phyloP scores from a whole-genome alignment of 2,797 vertebrate species.

The Ptychobarbus kaznakovi region DNA sequence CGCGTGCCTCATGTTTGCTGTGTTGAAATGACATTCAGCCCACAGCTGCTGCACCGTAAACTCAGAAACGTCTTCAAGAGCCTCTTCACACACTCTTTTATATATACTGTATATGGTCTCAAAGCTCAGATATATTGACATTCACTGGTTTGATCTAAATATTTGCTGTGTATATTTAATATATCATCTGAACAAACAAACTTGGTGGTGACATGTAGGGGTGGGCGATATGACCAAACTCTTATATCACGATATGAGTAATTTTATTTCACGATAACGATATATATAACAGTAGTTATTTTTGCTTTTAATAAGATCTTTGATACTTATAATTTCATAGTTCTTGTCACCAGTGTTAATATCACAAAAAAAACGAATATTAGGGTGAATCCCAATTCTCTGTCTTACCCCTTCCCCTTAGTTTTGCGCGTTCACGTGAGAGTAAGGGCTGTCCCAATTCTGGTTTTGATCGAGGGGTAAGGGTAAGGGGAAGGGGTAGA shows the following conservation, averaged over 20 bases:
- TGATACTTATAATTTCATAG: background rate
- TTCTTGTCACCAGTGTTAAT: background rate
- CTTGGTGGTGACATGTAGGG: background rate
- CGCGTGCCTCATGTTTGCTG: background rate
- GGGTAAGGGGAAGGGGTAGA: too few species aligned
- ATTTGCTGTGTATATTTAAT: background rate
- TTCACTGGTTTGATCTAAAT: background rate
- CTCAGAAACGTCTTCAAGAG: constrained; percentile 15
- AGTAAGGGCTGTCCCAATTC: too few species aligned
- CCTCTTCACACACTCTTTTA: background rate
- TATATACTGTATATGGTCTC: background rate
- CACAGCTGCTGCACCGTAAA: constrained; percentile 31
- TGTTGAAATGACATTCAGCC: constrained; percentile 16
- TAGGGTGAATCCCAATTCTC: too few species aligned
- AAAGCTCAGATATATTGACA: background rate
- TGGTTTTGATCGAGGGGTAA: too few species aligned
- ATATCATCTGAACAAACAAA: background rate
- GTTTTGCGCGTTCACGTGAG: too few species aligned
- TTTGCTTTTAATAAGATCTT: background rate
- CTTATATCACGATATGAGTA: too few species aligned
- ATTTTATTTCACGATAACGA: background rate
- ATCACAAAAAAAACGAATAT: background rate
- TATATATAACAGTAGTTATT: background rate
- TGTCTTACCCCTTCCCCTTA: too few species aligned
- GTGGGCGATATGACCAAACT: background rate